phyloP scores from a whole-genome alignment of 1,140 invertebrate genomes.

The Trinorchestia longiramus region DNA sequence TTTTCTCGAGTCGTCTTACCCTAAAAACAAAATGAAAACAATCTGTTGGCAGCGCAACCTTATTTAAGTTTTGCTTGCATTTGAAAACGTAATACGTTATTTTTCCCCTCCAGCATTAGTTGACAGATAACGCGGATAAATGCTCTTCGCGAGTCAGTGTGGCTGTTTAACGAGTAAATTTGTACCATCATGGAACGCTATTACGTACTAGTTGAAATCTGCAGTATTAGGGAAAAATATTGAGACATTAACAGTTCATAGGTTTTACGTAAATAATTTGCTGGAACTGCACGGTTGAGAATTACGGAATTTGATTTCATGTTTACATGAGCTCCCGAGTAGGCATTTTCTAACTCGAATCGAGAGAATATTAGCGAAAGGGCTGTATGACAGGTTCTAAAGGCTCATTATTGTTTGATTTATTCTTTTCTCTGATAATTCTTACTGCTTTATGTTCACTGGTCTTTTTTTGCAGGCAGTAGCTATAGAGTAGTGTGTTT shows the following conservation, averaged over 20 bases:
- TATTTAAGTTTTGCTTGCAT: no score
- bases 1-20: no score
- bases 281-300: not conserved
- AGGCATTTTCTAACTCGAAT: not conserved
- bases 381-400: not conserved
- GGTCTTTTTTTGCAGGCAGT: not conserved
- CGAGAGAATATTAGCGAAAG: not conserved
- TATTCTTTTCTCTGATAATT: not conserved
- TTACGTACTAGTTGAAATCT: not conserved
- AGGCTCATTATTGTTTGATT: not conserved
- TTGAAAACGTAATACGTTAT: no score
- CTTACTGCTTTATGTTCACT: not conserved
- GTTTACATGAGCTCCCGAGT: not conserved
- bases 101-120: no score
- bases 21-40: no score
- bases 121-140: no score
- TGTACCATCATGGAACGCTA: not conserved
- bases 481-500: not conserved
- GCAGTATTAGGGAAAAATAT: not conserved
- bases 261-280: not conserved
- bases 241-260: no score
- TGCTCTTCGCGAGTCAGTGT: no score
- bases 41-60: no score
- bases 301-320: not conserved
- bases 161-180: not conserved